A percentile compares a stretch with the other conserved stretches of the same genome.
Evolutionary conservation across 2,113 vertebrate genomes (phyloP).

Genomic region (Nematolebias whitei): DNA sequence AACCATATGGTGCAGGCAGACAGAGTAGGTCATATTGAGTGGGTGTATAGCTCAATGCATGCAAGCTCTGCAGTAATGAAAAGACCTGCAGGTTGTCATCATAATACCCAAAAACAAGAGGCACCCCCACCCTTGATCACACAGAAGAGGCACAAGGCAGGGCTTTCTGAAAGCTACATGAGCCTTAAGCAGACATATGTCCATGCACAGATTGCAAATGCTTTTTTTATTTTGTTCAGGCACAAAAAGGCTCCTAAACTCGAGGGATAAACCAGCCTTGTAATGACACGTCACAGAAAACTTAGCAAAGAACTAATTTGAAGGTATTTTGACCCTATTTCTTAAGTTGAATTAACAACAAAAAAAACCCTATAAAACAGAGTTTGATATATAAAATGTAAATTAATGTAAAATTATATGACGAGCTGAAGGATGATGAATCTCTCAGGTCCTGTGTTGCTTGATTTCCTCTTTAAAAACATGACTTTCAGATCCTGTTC

Average conservation of each 20-base stretch:
- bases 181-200: slow-evolving; percentile 15
- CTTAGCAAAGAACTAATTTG: neutral
- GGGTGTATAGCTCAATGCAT: slow-evolving; percentile 63
- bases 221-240: neutral
- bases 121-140: slow-evolving; percentile 57
- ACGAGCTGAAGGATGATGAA: neutral
- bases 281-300: neutral
- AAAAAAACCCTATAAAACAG: neutral
- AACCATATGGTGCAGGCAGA: slow-evolving; percentile 77
- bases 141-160: slow-evolving; percentile 50
- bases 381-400: neutral
- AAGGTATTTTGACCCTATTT: neutral
- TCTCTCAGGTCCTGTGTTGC: neutral
- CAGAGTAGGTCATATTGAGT: slow-evolving; percentile 52
- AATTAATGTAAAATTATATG: neutral
- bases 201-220: neutral
- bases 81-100: slow-evolving; percentile 69
- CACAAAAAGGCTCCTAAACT: neutral
- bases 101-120: slow-evolving; percentile 44
- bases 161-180: slow-evolving; percentile 25
- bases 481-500: neutral
- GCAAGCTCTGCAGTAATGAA: slow-evolving; percentile 44
- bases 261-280: neutral
- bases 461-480: neutral
- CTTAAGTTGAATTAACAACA: neutral